phyloP scores from a whole-genome alignment of 2,888 invertebrate genomes.

The Philaethria dido region DNA sequence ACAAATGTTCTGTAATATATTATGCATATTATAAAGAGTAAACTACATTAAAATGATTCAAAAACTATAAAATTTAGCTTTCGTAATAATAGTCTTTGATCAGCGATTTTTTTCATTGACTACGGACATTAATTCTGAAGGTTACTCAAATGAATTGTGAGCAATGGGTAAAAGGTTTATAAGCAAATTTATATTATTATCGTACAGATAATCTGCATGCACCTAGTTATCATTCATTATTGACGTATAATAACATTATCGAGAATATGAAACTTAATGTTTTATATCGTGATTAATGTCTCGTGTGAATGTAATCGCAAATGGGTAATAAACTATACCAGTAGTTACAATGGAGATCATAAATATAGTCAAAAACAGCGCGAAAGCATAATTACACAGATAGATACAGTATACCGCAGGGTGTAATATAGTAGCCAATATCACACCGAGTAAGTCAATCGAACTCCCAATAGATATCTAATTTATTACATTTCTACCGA shows the following conservation, averaged over 20 bases:
- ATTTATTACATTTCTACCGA: slow-evolving; percentile 48
- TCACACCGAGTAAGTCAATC: slow-evolving; percentile 41
- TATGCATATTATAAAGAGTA: no score
- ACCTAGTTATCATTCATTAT: not conserved
- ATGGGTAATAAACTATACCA: slow-evolving; percentile 24
- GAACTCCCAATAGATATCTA: slow-evolving; percentile 40
- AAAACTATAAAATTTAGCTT: no score
- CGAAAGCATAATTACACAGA: slow-evolving; percentile 28
- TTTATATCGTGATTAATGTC: slow-evolving; percentile 5
- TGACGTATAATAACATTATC: slow-evolving; percentile 1
- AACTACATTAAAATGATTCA: no score
- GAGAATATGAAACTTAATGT: not conserved
- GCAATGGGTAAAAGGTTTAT: no score
- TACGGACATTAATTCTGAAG: no score
- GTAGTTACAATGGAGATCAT: slow-evolving; percentile 9
- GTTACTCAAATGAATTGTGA: no score
- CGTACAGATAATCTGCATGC: no score
- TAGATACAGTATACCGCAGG: slow-evolving; percentile 32
- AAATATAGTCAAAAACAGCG: slow-evolving; percentile 31
- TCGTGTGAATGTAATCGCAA: slow-evolving; percentile 12
- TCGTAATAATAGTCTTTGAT: no score
- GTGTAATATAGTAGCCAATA: slow-evolving; percentile 35
- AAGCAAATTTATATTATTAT: no score
- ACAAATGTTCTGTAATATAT: not conserved
- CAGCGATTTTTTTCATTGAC: no score